Conservation (phyloP, 2,113 vertebrate genomes). For the Planiliza haematocheilus region DNA sequence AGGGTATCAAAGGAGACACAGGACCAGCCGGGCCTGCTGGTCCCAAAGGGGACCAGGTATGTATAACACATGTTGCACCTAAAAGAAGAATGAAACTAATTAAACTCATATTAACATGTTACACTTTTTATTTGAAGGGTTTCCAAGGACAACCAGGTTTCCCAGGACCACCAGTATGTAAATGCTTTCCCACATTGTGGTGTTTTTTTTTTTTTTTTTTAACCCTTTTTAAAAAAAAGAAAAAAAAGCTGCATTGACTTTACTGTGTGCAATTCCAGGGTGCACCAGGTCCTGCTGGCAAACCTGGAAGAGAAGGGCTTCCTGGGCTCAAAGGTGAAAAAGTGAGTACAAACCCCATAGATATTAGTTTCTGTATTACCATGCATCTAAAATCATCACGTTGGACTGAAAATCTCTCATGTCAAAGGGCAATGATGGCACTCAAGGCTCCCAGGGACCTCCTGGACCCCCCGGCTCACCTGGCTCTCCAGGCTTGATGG, state of each 20-base stretch:
- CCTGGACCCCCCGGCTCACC: conserved; percentile 85
- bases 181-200: background rate
- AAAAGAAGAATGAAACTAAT: background rate
- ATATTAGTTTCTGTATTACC: background rate
- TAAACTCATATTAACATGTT: background rate
- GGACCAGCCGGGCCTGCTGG: conserved; percentile 85
- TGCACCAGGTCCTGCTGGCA: conserved; percentile 89
- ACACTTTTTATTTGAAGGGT: conserved; percentile 82
- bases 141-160: conserved; percentile 95
- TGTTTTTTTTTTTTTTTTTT: background rate
- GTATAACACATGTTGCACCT: background rate
- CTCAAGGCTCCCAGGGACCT: conserved; percentile 85
- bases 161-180: conserved; percentile 90
- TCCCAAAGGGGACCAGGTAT: conserved; percentile 92
- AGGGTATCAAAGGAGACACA: conserved; percentile 93
- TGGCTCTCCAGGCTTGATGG: conserved; percentile 86
- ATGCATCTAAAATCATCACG: background rate
- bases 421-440: conserved; percentile 89
- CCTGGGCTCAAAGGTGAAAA: conserved; percentile 89
- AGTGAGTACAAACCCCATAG: conserved; percentile 69
- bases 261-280: conserved; percentile 82
- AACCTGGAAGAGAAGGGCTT: conserved; percentile 86
- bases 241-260: background rate
- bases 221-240: too few relatives aligned
- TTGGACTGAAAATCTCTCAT: conserved; percentile 6